Base-by-base conservation (phyloP, 2,797 vertebrate genomes). In the Manis crassicaudata region DNA sequence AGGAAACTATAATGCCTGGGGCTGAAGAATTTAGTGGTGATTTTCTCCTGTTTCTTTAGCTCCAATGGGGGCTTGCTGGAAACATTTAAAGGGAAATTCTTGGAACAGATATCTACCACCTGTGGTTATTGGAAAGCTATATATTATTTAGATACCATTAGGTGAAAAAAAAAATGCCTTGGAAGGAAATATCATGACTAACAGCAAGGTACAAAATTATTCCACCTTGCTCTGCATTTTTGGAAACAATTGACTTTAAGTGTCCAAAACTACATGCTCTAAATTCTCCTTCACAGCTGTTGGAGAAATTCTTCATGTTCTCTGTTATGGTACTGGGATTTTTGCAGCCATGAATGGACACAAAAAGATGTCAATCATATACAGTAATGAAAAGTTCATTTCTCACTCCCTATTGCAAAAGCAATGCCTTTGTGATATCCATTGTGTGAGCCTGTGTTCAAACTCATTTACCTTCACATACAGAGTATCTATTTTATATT, bases 291-390 rank as follows among this genome's bases (percentile, higher is more conserved):
- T 95, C 68, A 23, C 43, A 77, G 79, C 86, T 91, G 65, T 72
- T 92, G 81, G 86, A 94, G 91, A 96, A 92, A 92, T 85, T 85
- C 65, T 91, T 95, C 60, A 35, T 75, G 77, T 94, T 94, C 95
- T 97, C 46, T 79, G 25, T 35, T 95, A 29, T 72, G 52, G 92
- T 67, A 95, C 72, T 85, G 46, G 52, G 92, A 94, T 81, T 86
- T 97, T 94, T 96, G n/a, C 87, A 97, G 86, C 80, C 63, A 50
- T 95, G 82, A 97, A 97, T 90, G 92, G 96, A 92, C 91, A 96
- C 86, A 97, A 98, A 97, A 96, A 97, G 92, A 97, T 97, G 97
- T 96, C 97, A 98, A 94, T 98, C 97, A 97, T 75, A 94, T 52
- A 27, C 76, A 56, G 90, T 85, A 96, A 96, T 92, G 95, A 96